phyloP scores from a whole-genome alignment of 2,797 vertebrate genomes.

The Adelosebastes latens region DNA sequence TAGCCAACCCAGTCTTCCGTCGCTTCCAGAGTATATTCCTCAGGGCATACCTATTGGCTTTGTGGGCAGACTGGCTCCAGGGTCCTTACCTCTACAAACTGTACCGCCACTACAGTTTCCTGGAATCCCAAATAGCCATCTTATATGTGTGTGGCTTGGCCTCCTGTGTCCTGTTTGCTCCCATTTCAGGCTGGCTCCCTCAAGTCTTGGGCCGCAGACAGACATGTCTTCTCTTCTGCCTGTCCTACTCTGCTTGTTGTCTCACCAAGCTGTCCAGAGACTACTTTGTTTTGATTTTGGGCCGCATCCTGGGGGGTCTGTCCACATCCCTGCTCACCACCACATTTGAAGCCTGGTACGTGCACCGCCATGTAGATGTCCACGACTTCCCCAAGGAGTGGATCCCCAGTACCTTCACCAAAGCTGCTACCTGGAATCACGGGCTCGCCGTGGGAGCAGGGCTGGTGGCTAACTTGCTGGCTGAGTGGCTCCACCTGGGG shows the following conservation, averaged over 20 bases:
- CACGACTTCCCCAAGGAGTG: slow-evolving; percentile 93
- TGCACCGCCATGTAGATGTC: slow-evolving; percentile 88
- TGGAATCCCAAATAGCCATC: slow-evolving; percentile 94
- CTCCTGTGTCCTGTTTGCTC: slow-evolving; percentile 89
- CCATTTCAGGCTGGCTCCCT: slow-evolving; percentile 88
- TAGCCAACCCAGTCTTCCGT: slow-evolving; percentile 91
- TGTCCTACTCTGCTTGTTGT: slow-evolving; percentile 89
- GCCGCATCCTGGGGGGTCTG: slow-evolving; percentile 90
- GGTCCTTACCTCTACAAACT: slow-evolving; percentile 96
- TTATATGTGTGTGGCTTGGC: slow-evolving; percentile 93
- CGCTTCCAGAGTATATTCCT: slow-evolving; percentile 89
- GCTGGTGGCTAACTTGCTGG: slow-evolving; percentile 87
- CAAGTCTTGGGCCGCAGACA: slow-evolving; percentile 88
- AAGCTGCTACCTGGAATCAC: slow-evolving; percentile 91
- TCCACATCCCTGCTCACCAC: slow-evolving; percentile 92
- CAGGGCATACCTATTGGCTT: slow-evolving; percentile 89
- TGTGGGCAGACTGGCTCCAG: slow-evolving; percentile 95
- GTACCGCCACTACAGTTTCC: slow-evolving; percentile 93
- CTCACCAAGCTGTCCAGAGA: slow-evolving; percentile 92
- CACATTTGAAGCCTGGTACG: slow-evolving; percentile 92
- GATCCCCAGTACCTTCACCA: slow-evolving; percentile 90
- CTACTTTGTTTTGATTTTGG: slow-evolving; percentile 91
- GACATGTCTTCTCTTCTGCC: slow-evolving; percentile 91
- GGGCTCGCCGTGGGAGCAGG: slow-evolving; percentile 89
- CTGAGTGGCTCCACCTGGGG: slow-evolving; percentile 90